Evolutionary conservation across 1,140 invertebrate genomes (phyloP), one percentile per base, ranked within the genome.

Genomic region (Drosophila ercepeae): DNA sequence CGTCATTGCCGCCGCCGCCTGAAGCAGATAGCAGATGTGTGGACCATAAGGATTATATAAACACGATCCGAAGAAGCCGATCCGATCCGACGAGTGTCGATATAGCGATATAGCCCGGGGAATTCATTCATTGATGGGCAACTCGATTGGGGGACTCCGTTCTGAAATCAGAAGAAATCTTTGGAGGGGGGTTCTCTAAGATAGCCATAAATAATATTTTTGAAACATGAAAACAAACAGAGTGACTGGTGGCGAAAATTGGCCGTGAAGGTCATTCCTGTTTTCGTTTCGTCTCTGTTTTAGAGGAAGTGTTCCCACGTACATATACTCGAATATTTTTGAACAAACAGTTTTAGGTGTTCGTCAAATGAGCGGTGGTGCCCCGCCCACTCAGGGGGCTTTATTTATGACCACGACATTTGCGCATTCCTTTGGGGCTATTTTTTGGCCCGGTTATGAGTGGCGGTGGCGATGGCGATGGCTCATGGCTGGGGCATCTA

Each of bases 341-440:
- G n/a, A 29, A 14, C 11, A 9, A 32, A 32, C 2, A 18, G 25
- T 18, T 16, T 32, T 23, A 25, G 42, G 45, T 34, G 34, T 48
- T 72, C 69, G 68, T 60, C 42, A 70, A 58, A 41, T 23, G 44
- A n/a, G 32, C 39, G 19, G 29, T 23, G 27, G 25, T 29, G 45
- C 19, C 54, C 9, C 32, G 21, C 44, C 29, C 51, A 39, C 25
- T 5, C 49, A 11, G 25, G 21, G 21, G 48, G 52, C 58, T 53
- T 88, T 88, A 88, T 88, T 88, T 88, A 88, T 88, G 78, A 67
- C 77, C 57, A 63, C 74, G 78, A 78, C 82, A 88, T 89, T 88
- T 88, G 77, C 55, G 63, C 77, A 88, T 88, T 82, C 83, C 61
- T 81, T 75, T 60, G 32, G 52, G 36, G 36, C 14, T 13, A 39